Conservation (phyloP, 2,888 invertebrate species). For the Zele albiditarsus region DNA sequence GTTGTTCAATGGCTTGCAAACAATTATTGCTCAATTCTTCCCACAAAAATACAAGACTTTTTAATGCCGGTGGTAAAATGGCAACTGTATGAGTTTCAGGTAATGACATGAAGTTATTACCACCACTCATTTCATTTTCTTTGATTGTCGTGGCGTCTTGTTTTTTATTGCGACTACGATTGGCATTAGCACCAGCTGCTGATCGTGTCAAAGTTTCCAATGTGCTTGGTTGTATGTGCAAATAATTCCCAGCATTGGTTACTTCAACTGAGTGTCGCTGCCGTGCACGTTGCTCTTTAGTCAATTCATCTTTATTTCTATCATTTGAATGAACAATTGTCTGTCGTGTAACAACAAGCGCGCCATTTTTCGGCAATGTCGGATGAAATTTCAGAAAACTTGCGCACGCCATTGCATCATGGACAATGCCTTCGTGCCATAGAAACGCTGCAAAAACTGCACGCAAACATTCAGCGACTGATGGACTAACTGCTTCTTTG, state of each 20-base stretch:
- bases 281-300: slow-evolving; percentile 78
- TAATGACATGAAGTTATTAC: slow-evolving; percentile 66
- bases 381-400: slow-evolving; percentile 97
- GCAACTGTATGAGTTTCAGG: slow-evolving; percentile 78
- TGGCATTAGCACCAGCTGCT: slow-evolving; percentile 85
- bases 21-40: slow-evolving; percentile 85
- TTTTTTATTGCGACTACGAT: slow-evolving; percentile 77
- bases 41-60: slow-evolving; percentile 92
- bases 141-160: slow-evolving; percentile 74
- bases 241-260: slow-evolving; percentile 79
- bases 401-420: slow-evolving; percentile 98
- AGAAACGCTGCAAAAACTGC: slow-evolving; percentile 96
- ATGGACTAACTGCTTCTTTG: slow-evolving; percentile 91
- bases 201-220: slow-evolving; percentile 85
- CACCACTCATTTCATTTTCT: slow-evolving; percentile 73
- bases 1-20: slow-evolving; percentile 79
- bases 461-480: slow-evolving; percentile 92
- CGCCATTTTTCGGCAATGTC: slow-evolving; percentile 86
- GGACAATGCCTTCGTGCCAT: slow-evolving; percentile 98
- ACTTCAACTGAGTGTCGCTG: slow-evolving; percentile 94
- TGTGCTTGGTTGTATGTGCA: slow-evolving; percentile 86
- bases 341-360: slow-evolving; percentile 81
- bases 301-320: slow-evolving; percentile 73
- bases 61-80: slow-evolving; percentile 89
- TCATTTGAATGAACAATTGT: slow-evolving; percentile 69